Evolutionary conservation across 2,888 invertebrate species (phyloP).

Genomic region (Listrodromus nycthemerus): DNA sequence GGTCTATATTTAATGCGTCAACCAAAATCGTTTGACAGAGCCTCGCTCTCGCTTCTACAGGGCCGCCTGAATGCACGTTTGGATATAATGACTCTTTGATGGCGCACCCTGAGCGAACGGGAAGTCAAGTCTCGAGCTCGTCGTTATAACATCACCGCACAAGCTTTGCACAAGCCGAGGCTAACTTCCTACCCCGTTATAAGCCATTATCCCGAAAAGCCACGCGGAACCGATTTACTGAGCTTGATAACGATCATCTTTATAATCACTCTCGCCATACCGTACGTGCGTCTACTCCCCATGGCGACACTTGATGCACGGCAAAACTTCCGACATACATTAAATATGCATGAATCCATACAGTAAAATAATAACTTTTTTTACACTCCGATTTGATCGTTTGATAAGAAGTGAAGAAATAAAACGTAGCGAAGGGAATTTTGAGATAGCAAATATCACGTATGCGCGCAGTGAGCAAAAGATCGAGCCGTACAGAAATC

Average conservation of each 20-base stretch:
- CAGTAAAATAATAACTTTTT: not conserved
- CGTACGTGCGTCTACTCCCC: not conserved
- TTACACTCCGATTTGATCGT: not conserved
- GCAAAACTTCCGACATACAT: not conserved
- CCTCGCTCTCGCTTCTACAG: not conserved
- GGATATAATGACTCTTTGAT: slow-evolving; percentile 45
- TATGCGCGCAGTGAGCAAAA: not conserved
- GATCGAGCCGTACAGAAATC: not conserved
- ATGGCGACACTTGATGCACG: not conserved
- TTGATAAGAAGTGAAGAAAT: not conserved
- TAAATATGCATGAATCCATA: not conserved
- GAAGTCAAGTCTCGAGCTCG: not conserved
- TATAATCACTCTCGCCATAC: slow-evolving; percentile 12
- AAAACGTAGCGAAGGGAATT: not conserved
- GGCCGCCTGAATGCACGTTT: not conserved
- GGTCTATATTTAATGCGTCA: slow-evolving; percentile 36
- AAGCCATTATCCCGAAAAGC: slow-evolving; percentile 10
- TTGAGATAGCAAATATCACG: not conserved
- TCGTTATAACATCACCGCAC: slow-evolving; percentile 5
- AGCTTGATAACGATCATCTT: slow-evolving; percentile 7
- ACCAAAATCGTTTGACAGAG: slow-evolving; percentile 31
- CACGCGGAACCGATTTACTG: slow-evolving; percentile 2
- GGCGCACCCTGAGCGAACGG: slow-evolving; percentile 20
- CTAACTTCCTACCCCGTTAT: not conserved
- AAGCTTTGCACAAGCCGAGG: slow-evolving; percentile 24